Conservation (phyloP, 2,797 vertebrate genomes). For the Semaprochilodus insignis region DNA sequence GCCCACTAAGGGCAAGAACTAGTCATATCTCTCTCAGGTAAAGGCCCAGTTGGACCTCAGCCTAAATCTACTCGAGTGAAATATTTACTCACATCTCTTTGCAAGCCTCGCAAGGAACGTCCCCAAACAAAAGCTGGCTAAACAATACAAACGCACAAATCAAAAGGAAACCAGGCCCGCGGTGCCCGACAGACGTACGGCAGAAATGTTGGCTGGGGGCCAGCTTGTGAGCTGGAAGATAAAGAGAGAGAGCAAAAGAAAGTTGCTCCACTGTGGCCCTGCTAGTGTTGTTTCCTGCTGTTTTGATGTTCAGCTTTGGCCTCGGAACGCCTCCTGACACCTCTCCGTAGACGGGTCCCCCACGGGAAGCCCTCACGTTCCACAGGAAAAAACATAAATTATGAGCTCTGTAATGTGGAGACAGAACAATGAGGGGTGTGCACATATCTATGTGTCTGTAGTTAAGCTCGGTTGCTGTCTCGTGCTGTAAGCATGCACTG, state of each 20-base stretch:
- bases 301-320: constrained; percentile 51
- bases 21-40: constrained; percentile 31
- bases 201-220: constrained; percentile 66
- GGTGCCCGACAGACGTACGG: constrained; percentile 64
- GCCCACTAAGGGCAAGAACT: constrained; percentile 24
- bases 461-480: constrained; percentile 27
- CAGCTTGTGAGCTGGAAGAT: constrained; percentile 52
- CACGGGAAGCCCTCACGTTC: constrained; percentile 49
- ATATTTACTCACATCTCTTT: constrained; percentile 43
- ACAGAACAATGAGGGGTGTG: constrained; percentile 57
- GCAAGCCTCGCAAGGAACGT: constrained; percentile 61
- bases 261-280: constrained; percentile 51
- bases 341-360: not conserved
- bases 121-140: constrained; percentile 70
- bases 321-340: constrained; percentile 45
- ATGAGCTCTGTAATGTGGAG: constrained; percentile 43
- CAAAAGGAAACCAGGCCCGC: constrained; percentile 66
- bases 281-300: constrained; percentile 43
- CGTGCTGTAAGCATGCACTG: constrained; percentile 14
- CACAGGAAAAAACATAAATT: constrained; percentile 58
- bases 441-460: constrained; percentile 8
- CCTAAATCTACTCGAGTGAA: constrained; percentile 56
- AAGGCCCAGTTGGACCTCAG: constrained; percentile 25
- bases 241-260: constrained; percentile 8
- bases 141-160: constrained; percentile 73